Evolutionary conservation across 2,113 vertebrate genomes (phyloP), one percentile per base, ranked within the genome.

Genomic region (Oreocharis arfaki): DNA sequence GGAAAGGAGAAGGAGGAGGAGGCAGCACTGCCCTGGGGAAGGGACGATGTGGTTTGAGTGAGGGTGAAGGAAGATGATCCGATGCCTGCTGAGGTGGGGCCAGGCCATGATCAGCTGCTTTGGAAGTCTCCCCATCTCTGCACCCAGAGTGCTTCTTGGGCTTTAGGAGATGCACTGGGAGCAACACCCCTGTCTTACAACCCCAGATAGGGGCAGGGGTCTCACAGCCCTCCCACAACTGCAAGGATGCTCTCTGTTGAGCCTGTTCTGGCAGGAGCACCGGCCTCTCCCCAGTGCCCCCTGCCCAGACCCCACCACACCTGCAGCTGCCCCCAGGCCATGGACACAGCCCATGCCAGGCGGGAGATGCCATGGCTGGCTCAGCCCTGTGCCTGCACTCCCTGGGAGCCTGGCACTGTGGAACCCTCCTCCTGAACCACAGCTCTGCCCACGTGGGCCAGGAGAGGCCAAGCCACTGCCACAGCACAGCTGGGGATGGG

Each of bases 401-500:
- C 33, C 28, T 47, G 41, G 13, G 35, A 35, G 53, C 16, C 28
- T 21, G 59, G 42, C 23, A 79, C 5, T 24, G 10, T 4, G 11
- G n/a, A 57, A 0, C 47, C 11, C 7, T 82, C 21, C 35, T 80
- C 15, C 57, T 63, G 61, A 88, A 27, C 35, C 13, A 14, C 63
- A 55, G 44, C 30, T 76, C 33, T 65, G 33, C 64, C 47, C 12
- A 5, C 4, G 23, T 19, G 42, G 26, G 16, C 46, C 77, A 77
- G 55, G 37, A 94, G 26, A 80, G 10, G 37, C 17, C 68, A 69
- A 41, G 26, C 14, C 41, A 27, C 49, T 42, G 69, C 39, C 39
- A 18, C 1, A 0, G 4, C 37, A 24, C 18, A 20, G 44, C 20
- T 84, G 80, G 33, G 53, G 14, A n/a, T 0, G 0, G 33, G 47